These are phyloP conservation scores for Atrichornis clamosus DNA, from an alignment of 2,113 vertebrate species.

Conservation along the genomic window DNA sequence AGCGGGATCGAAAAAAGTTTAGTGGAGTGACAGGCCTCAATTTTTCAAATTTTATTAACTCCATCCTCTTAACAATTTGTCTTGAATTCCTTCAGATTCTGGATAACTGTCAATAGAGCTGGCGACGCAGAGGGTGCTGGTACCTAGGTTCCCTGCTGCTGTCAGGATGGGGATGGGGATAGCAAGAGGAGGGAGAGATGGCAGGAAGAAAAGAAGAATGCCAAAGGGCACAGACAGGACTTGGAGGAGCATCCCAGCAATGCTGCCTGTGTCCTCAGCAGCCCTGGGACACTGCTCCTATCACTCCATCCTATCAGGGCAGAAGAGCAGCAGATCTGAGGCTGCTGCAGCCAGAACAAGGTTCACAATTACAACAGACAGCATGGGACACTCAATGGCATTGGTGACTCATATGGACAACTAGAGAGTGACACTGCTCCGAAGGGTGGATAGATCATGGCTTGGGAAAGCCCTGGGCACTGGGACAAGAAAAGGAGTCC, in stretches of 20 bases:
- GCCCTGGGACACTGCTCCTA: background rate
- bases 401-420: rapidly evolving
- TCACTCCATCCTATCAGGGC: background rate
- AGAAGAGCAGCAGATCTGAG: background rate
- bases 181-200: background rate
- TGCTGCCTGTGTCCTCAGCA: background rate
- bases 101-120: conserved; percentile 70
- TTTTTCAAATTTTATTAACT: conserved; percentile 89
- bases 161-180: background rate
- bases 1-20: conserved; percentile 81
- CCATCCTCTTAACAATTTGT: conserved; percentile 77
- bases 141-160: background rate
- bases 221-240: background rate
- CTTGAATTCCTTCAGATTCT: conserved; percentile 76
- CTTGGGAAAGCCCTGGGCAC: background rate
- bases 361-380: background rate
- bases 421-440: background rate
- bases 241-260: background rate
- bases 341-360: background rate
- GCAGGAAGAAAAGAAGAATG: background rate
- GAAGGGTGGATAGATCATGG: background rate
- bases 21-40: conserved; percentile 78
- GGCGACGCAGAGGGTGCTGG: background rate
- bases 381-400: background rate
- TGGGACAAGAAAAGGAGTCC: background rate